Base-by-base conservation (phyloP, 2,113 vertebrate species). In the Pungitius pungitius region DNA sequence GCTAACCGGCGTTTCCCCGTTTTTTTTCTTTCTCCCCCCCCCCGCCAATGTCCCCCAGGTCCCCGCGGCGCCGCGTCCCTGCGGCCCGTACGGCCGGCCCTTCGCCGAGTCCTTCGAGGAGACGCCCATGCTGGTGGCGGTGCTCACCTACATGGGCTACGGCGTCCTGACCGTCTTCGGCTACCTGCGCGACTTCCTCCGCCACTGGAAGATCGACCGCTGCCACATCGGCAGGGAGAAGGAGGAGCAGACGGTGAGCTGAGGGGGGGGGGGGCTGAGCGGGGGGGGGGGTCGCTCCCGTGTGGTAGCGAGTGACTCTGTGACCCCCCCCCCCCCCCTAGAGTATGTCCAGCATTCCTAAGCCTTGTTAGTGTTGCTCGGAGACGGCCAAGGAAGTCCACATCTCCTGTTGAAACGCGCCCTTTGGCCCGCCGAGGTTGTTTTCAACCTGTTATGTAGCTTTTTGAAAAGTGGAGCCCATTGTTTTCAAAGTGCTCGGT, bases 121-220 rank as follows among this genome's bases (percentile, higher is more conserved):
- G 90, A 98, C 97, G 0, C 97, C 97, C 0, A 96, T 99, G 96
- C 88, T 97, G 84, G 94, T 98, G 86, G 97, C 97, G 0, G 96
- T 98, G 47, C 93, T 99, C 72, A 99, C 97, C 8, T 98, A 99
- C 1, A 95, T 99, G 90, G 94, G 97, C 6, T 99, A 98, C 12
- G 96, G 95, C 57, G 95, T 99, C 54, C 96, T 99, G 9, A 99
- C 96, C 45, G 90, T 99, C 79, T 98, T 99, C 60, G 97, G 97
- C 10, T 98, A 99, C 86, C 94, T 99, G 66, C 94, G 97, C 27
- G 96, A 99, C 90, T 98, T 98, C 84, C 89, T 99, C 75, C 93
- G 97, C 11, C 87, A 95, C 8, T 97, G 96, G 96, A 96, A 96
- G 88, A 97, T 98, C 43, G 97, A 97, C 73, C 95, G 95, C 57